A percentile compares a stretch with the other conserved stretches of the same genome.
phyloP scores from a whole-genome alignment of 1,140 invertebrate species.

The Drosophila burlai region DNA sequence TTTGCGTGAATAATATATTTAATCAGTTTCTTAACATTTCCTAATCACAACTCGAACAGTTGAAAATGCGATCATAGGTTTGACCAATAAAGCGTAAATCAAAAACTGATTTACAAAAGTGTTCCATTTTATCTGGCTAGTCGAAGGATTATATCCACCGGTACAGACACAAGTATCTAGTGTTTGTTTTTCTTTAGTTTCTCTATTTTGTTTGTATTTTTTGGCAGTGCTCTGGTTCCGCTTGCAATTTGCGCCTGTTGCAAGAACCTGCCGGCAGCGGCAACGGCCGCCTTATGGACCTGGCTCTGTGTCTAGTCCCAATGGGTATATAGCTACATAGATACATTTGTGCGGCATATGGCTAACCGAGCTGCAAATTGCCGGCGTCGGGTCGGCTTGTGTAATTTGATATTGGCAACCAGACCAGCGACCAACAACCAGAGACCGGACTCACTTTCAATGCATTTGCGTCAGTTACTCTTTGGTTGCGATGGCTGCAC shows the following conservation, averaged over 20 bases:
- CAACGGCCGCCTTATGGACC: conserved; percentile 6
- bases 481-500: conserved; percentile 16
- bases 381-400: conserved; percentile 56
- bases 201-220: background rate
- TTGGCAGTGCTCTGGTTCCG: conserved; percentile 49
- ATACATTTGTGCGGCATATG: conserved; percentile 36
- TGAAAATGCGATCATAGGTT: too few relatives aligned
- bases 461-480: conserved; percentile 67
- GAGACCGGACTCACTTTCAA: conserved; percentile 66
- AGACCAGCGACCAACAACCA: conserved; percentile 38
- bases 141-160: background rate
- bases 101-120: too few relatives aligned
- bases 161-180: conserved; percentile 9
- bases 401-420: conserved; percentile 82
- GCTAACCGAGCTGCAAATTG: conserved; percentile 71
- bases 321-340: conserved; percentile 19
- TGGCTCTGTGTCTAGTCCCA: conserved; percentile 32
- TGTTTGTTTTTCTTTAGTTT: conserved; percentile 14
- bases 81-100: too few relatives aligned
- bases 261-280: conserved; percentile 39
- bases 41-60: too few relatives aligned
- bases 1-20: background rate
- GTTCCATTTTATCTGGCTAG: background rate
- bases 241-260: conserved; percentile 56
- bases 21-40: too few relatives aligned